Conservation (phyloP, 2,113 vertebrate genomes). For the Pseudopipra pipra region DNA sequence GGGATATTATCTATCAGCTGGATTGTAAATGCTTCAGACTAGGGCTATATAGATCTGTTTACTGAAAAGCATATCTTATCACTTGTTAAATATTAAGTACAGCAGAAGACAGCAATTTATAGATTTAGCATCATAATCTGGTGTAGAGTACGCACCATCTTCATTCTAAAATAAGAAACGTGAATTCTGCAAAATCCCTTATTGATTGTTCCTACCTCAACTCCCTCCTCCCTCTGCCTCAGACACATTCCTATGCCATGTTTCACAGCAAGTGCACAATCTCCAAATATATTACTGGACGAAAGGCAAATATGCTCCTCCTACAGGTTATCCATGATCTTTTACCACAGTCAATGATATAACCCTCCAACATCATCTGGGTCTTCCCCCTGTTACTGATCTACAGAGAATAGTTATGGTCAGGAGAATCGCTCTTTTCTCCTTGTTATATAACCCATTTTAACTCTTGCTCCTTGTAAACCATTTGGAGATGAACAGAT, state of each 20-base stretch:
- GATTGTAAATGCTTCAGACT: neutral
- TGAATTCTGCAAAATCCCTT: neutral
- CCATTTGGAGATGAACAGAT: fast-evolving
- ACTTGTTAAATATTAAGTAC: constrained; percentile 12
- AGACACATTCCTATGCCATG: neutral
- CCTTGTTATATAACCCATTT: neutral
- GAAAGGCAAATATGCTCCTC: neutral
- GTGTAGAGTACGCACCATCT: fast-evolving
- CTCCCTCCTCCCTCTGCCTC: neutral
- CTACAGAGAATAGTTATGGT: neutral
- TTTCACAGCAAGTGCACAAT: neutral
- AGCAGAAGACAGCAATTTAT: neutral
- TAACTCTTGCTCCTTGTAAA: neutral
- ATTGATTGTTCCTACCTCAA: fast-evolving
- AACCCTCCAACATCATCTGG: neutral
- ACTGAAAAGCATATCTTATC: neutral
- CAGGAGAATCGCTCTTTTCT: neutral
- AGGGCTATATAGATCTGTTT: neutral
- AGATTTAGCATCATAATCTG: neutral
- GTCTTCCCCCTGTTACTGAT: constrained; percentile 29
- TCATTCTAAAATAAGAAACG: neutral
- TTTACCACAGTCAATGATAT: neutral
- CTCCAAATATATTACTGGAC: neutral
- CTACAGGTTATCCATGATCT: neutral
- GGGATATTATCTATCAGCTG: neutral